phyloP scores from a whole-genome alignment of 2,797 vertebrate species.

The Cuculus canorus region DNA sequence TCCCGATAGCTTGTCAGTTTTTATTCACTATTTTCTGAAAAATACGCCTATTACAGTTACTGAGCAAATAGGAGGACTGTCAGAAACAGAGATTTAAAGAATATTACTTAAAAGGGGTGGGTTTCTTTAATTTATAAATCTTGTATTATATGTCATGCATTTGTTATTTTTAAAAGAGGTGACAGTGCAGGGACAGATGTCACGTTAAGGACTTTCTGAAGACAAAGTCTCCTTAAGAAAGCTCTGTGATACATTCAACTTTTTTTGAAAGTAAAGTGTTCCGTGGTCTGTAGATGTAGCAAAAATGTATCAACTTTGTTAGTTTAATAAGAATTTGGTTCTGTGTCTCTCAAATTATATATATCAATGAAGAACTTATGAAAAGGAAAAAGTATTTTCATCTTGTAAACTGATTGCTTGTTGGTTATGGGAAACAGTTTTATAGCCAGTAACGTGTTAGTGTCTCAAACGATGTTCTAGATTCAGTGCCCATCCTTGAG shows the following conservation, averaged over 20 bases:
- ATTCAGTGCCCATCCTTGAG: neutral
- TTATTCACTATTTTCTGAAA: constrained; percentile 88
- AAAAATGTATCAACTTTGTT: constrained; percentile 39
- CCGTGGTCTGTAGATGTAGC: neutral
- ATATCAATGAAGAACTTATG: neutral
- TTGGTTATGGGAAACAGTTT: neutral
- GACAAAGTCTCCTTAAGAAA: constrained; percentile 65
- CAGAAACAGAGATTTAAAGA: constrained; percentile 85
- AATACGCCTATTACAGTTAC: constrained; percentile 84
- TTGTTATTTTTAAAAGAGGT: constrained; percentile 79
- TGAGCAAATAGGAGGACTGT: constrained; percentile 81
- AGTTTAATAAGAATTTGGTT: constrained; percentile 29
- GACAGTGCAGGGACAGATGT: constrained; percentile 76
- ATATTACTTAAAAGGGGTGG: constrained; percentile 86
- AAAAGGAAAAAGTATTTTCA: neutral
- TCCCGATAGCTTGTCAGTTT: constrained; percentile 90
- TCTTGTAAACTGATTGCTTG: neutral
- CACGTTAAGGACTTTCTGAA: constrained; percentile 79
- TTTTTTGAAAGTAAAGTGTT: constrained; percentile 48
- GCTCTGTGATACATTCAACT: constrained; percentile 54
- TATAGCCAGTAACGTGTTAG: neutral
- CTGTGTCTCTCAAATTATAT: constrained; percentile 16
- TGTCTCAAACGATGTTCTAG: neutral
- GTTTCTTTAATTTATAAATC: constrained; percentile 85
- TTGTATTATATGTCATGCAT: constrained; percentile 79